Base-by-base conservation (phyloP, 2,113 vertebrate genomes). In the Ptychochromis oligacanthus region DNA sequence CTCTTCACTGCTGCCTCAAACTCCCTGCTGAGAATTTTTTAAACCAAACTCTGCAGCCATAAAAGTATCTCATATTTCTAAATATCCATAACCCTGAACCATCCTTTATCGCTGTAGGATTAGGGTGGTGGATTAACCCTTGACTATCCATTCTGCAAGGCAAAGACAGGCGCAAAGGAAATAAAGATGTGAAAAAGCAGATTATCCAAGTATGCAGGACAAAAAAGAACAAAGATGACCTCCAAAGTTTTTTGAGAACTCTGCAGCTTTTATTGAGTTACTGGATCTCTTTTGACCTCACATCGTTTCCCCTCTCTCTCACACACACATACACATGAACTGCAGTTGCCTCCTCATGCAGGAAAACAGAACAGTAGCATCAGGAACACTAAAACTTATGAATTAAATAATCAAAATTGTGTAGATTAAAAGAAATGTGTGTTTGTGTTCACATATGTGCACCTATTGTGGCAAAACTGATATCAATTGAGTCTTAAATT, bases 101-200 rank as follows among this genome's bases (percentile, higher is more conserved):
- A 81, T 79, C 83, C 83, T 91, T 91, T 90, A 93, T 88, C 64
- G 55, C 80, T 2, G 43, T 55, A 77, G 91, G 90, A 93, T 94
- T 94, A 89, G n/a, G 22, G 62, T 78, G 76, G 22, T 55, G 56
- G 62, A 86, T 89, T 93, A 92, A 93, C 90, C 87, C 87, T 77
- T 79, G 43, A 72, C 55, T 70, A 70, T 86, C 79, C 75, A 76
- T 60, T 87, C 75, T 88, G 10, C 1, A 46, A 46, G 43, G 43
- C 43, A 1, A 70, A 70, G 64, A 70, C 64, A 70, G 40, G 46
- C 43, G 20, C 24, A 70, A 70, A 70, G 24, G 18, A 70, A 70
- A 40, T 70, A 49, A 70, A 70, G 65, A 70, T 70, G 0, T 1
- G 36, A 58, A 43, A 58, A 58, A 26, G 55, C 22, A 70, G 43